Evolutionary conservation across 2,113 vertebrate genomes (phyloP).

Genomic region (Gavialis gangeticus): DNA sequence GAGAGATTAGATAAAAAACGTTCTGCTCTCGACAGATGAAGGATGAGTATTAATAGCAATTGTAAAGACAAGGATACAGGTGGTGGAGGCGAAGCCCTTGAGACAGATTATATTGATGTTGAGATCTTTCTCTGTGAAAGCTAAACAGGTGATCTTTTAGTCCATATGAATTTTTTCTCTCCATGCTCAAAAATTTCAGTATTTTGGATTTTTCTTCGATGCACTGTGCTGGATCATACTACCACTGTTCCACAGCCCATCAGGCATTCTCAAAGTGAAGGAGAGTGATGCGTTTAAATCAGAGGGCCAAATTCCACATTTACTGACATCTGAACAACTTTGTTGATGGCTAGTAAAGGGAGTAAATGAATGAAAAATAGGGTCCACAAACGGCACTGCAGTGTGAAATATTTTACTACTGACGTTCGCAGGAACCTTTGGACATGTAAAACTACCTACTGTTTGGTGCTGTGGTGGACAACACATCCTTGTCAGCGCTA

Average conservation of each 20-base stretch:
- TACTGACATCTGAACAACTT: background rate
- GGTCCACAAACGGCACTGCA: background rate
- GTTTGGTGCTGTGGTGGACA: background rate
- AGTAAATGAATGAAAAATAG: background rate
- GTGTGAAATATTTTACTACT: background rate
- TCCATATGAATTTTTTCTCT: background rate
- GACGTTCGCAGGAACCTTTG: background rate
- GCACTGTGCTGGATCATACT: background rate
- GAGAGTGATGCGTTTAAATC: background rate
- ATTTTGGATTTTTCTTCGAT: background rate
- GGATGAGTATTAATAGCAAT: background rate
- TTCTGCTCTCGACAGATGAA: background rate
- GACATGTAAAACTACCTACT: background rate
- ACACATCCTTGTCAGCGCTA: background rate
- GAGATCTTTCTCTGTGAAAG: background rate
- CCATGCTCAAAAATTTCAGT: rapidly evolving
- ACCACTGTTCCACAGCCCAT: rapidly evolving
- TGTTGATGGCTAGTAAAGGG: background rate
- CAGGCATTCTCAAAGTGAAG: background rate
- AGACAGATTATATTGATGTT: background rate
- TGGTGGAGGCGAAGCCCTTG: background rate
- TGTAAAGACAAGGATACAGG: background rate
- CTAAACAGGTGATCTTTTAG: background rate
- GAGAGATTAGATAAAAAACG: slow-evolving; percentile 19
- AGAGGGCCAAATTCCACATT: background rate